Base-by-base conservation (phyloP, 2,888 invertebrate genomes). In the Anodontia alba region DNA sequence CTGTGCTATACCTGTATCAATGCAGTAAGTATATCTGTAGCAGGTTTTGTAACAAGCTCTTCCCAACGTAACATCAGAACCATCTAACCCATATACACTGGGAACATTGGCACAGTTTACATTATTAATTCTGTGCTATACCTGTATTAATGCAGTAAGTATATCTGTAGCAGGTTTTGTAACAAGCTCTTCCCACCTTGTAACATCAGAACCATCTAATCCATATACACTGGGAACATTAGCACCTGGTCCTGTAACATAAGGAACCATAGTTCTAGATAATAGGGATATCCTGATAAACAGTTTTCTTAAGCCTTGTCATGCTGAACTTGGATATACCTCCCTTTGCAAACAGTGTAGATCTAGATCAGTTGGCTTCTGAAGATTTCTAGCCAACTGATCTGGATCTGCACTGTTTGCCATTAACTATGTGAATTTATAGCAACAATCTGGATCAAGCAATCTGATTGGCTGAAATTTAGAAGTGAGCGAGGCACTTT, bases 181-280 rank as follows among this genome's bases (percentile, higher is more conserved):
- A 0, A 98, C 98, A 62, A 96, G 94, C 81, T 96, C 95, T 20
- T 96, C 94, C 98, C 99, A 99, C 91, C 95, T 93, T 0, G 95
- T 94, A 26, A 97, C 94, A 94, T 97, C 96, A 0, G 97, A 97
- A 0, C 97, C 96, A 93, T 98, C 97, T 85, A 99, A 94, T 79
- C 96, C 96, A 93, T 97, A 99, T 57, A 99, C 96, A 29, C 96
- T 96, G 33, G 98, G 98, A n/a, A 97, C 96, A 96, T 97, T 94
- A 33, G 88, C 81, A 54, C 91, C 92, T 36, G 91, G 89, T 38
- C 91, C 94, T 94, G 75, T 3, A 33, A 67, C 5, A 54, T n/a
- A n/a, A 8, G 26, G 15, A 54, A 29, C n/a, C n/a, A n/a, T n/a
- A n/a, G n/a, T n/a, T n/a, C n/a, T n/a, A n/a, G n/a, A n/a, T n/a